Evolutionary conservation across 2,888 invertebrate species (phyloP), one percentile per base, ranked within the genome.

Genomic region (Miltochrista miniata): DNA sequence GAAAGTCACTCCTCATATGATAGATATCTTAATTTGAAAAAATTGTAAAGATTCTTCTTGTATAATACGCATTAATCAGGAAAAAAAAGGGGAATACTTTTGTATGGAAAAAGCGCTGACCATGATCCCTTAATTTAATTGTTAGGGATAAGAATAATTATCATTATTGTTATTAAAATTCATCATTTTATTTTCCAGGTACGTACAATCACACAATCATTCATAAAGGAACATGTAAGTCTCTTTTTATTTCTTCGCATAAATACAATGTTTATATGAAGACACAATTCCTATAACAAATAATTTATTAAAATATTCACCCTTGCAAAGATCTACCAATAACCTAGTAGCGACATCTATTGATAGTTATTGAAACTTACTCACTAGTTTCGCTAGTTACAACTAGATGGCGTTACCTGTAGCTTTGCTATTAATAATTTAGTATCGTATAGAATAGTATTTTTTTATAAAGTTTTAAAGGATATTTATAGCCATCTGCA

Each of bases 261-360:
- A 60, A 68, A 56, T 64, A 51, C 46, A 43, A 11, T 45, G 54
- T 55, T 61, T 52, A 49, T 52, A 54, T 49, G 52, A 53, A 64
- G 57, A 54, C 39, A 55, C 2, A 46, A n/a, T 24, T 24, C 5
- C 18, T 24, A 2, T 24, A 52, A 41, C 30, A 47, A 52, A 48
- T 70, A 54, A 59, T 56, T 54, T 56, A 56, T 65, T 74, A 53
- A 74, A 68, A 61, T 72, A 76, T 76, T 70, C 50, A 76, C 76
- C 76, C 76, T 59, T 53, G 40, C 40, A n/a, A 14, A 10, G 34
- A 62, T 61, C 31, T 34, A 47, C 11, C 41, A 39, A 37, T 40
- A 43, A 37, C 10, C 35, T 30, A 33, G 48, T 56, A 70, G 54
- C 68, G 85, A 69, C 89, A 87, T 86, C 88, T 86, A 68, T 68